phyloP scores from a whole-genome alignment of 2,888 invertebrate species.

The Cryptocephalus primarius region DNA sequence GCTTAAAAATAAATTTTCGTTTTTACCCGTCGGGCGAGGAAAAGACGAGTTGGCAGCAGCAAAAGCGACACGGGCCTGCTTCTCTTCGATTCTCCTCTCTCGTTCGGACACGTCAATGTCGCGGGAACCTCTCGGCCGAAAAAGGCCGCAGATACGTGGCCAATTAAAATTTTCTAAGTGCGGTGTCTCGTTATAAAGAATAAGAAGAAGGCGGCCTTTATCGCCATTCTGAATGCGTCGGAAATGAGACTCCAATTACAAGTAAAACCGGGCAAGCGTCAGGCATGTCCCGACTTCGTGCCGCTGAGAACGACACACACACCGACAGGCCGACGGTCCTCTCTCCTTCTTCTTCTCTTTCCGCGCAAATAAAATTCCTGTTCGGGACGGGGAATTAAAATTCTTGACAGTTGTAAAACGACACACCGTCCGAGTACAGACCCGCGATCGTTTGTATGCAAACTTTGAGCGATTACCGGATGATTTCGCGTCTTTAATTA shows the following conservation, averaged over 20 bases:
- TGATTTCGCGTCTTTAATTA: conserved; percentile 16
- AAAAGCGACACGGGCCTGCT: no score
- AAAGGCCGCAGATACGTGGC: conserved; percentile 34
- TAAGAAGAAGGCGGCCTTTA: conserved; percentile 36
- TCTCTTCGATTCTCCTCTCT: no score
- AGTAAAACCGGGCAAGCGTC: conserved; percentile 34
- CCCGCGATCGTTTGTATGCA: conserved; percentile 14
- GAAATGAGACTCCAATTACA: conserved; percentile 39
- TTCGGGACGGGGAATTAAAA: conserved; percentile 34
- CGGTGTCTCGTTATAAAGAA: conserved; percentile 33
- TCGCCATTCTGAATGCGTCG: conserved; percentile 39
- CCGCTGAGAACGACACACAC: conserved; percentile 31
- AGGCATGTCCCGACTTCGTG: conserved; percentile 36
- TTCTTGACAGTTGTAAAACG: conserved; percentile 33
- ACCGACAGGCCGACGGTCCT: conserved; percentile 26
- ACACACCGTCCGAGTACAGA: conserved; percentile 16
- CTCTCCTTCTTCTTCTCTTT: conserved; percentile 7
- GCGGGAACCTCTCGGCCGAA: conserved; percentile 21
- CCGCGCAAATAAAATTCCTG: conserved; percentile 34
- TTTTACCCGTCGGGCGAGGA: no score
- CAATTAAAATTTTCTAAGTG: conserved; percentile 40
- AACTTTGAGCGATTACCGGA: conserved; percentile 16
- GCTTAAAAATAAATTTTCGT: no score
- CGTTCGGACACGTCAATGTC: no score
- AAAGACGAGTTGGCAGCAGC: no score